phyloP scores from a whole-genome alignment of 2,797 vertebrate species.

The Malacoctenus gilli region DNA sequence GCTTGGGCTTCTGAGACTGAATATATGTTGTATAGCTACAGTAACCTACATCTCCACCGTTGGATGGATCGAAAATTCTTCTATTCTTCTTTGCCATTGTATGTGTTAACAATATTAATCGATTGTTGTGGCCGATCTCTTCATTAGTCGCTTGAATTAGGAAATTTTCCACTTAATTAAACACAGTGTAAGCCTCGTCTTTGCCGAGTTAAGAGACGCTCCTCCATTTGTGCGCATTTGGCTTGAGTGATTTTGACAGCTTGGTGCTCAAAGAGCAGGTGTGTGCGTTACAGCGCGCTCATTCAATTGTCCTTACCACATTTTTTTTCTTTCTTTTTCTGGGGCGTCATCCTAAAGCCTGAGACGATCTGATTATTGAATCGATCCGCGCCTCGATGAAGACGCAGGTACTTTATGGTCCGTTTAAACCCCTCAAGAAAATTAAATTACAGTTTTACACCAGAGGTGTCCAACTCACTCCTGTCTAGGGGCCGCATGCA shows the following conservation, averaged over 20 bases:
- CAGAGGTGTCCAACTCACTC: too few species aligned
- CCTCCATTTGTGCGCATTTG: conserved; percentile 59
- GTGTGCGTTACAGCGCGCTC: conserved; percentile 70
- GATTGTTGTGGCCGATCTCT: conserved; percentile 54
- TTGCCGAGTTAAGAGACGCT: conserved; percentile 68
- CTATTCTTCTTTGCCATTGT: conserved; percentile 25
- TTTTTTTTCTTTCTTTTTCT: too few species aligned
- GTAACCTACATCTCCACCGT: neutral
- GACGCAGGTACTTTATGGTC: conserved; percentile 26
- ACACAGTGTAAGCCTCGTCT: conserved; percentile 47
- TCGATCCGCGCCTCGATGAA: conserved; percentile 32
- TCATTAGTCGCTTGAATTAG: conserved; percentile 76
- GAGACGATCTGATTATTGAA: conserved; percentile 34
- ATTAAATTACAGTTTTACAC: too few species aligned
- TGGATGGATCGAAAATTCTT: neutral
- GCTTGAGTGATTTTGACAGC: conserved; percentile 81
- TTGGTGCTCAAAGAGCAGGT: conserved; percentile 80
- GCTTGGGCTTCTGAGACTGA: too few species aligned
- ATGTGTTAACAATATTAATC: conserved; percentile 59
- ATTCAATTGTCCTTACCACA: conserved; percentile 68
- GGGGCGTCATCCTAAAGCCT: conserved; percentile 64
- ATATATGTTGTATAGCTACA: neutral
- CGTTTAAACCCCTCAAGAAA: neutral
- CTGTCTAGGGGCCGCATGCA: too few species aligned
- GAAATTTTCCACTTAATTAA: conserved; percentile 75